Conservation (phyloP, 2,888 invertebrate species). For the Hypena proboscidalis region DNA sequence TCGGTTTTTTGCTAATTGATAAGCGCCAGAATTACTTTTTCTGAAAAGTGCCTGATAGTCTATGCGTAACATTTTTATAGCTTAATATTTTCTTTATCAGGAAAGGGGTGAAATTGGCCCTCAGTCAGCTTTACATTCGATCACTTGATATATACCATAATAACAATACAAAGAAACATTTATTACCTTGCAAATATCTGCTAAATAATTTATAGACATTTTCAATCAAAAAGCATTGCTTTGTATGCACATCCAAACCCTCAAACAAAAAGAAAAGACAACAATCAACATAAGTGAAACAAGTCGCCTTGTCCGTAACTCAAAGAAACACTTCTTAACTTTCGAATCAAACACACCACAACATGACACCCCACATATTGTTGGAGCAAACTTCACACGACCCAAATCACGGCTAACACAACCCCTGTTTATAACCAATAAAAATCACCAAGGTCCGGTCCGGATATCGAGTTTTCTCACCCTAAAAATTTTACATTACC, state of each 20-base stretch:
- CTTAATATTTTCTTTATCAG: too few relatives aligned
- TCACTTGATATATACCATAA: too few relatives aligned
- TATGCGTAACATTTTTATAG: too few relatives aligned
- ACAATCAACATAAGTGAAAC: slow-evolving; percentile 5
- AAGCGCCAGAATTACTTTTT: too few relatives aligned
- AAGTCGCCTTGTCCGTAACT: slow-evolving; percentile 24
- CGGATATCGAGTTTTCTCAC: slow-evolving; percentile 78
- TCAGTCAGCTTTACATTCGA: too few relatives aligned
- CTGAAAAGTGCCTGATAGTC: too few relatives aligned
- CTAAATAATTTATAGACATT: too few relatives aligned
- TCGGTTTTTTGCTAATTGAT: too few relatives aligned
- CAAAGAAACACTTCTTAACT: slow-evolving; percentile 47
- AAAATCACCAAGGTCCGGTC: slow-evolving; percentile 78
- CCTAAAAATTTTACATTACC: slow-evolving; percentile 64
- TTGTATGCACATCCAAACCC: not conserved
- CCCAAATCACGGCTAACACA: slow-evolving; percentile 68
- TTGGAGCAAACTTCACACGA: slow-evolving; percentile 69
- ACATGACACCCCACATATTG: slow-evolving; percentile 58
- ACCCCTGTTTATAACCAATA: slow-evolving; percentile 79
- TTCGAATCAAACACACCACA: slow-evolving; percentile 55
- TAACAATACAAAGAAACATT: too few relatives aligned
- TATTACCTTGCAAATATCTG: too few relatives aligned
- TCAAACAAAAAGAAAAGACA: slow-evolving; percentile 8
- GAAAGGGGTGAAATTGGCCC: too few relatives aligned
- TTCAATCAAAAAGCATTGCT: too few relatives aligned